Conservation (phyloP, 2,113 vertebrate species). For the Morone saxatilis region DNA sequence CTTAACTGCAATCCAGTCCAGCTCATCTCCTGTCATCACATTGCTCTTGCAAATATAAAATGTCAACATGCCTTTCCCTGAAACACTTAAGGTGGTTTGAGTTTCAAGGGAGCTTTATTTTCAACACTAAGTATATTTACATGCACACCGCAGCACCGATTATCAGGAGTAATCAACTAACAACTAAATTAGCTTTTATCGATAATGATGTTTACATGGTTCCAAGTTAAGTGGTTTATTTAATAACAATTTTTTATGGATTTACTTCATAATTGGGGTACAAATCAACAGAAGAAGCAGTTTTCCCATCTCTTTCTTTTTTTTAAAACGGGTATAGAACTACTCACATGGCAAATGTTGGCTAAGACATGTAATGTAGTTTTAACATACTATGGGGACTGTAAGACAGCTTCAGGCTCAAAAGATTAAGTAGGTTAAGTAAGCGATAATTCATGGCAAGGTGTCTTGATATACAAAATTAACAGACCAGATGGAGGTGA, state of each 20-base stretch:
- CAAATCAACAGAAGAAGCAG: background rate
- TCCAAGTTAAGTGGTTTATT: background rate
- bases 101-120: background rate
- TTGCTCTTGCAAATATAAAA: conserved; percentile 10
- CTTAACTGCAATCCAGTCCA: background rate
- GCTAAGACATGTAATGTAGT: background rate
- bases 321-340: background rate
- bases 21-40: background rate
- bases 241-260: background rate
- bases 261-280: background rate
- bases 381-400: background rate
- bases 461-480: conserved; percentile 1
- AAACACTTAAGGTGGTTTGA: background rate
- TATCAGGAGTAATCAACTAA: background rate
- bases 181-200: background rate
- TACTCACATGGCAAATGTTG: background rate
- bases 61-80: conserved; percentile 4
- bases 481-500: conserved; percentile 13
- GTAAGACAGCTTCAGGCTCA: background rate
- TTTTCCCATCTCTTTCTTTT: background rate
- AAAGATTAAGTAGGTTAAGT: background rate
- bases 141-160: background rate
- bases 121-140: background rate
- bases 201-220: background rate
- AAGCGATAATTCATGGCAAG: background rate